phyloP scores from a whole-genome alignment of 2,797 vertebrate genomes.

The Gephyroberyx darwinii region DNA sequence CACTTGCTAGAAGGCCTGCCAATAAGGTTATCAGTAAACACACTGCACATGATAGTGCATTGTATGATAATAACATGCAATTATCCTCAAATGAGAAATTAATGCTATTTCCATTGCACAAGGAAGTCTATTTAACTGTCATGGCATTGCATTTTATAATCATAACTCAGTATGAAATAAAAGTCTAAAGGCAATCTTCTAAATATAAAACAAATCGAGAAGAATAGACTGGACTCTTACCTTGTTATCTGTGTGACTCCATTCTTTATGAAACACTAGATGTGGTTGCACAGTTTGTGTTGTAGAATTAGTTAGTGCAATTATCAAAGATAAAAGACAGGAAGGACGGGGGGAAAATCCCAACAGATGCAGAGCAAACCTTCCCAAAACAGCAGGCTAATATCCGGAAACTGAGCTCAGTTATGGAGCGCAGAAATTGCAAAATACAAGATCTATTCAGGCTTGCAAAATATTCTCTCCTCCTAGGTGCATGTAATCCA shows the following conservation, averaged over 20 bases:
- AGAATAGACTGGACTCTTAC: slow-evolving; percentile 56
- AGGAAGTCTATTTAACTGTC: not conserved
- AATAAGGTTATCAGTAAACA: not conserved
- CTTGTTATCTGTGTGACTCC: slow-evolving; percentile 75
- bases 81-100: not conserved
- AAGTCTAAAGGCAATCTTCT: not conserved
- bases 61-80: not conserved
- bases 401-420: slow-evolving; percentile 80
- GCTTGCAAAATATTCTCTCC: slow-evolving; percentile 28
- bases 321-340: slow-evolving; percentile 36
- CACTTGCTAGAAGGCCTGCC: slow-evolving; percentile 20
- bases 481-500: slow-evolving; percentile 44
- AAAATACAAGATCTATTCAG: slow-evolving; percentile 32
- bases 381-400: slow-evolving; percentile 55
- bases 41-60: slow-evolving; percentile 21
- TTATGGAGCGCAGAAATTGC: slow-evolving; percentile 54
- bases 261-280: slow-evolving; percentile 58
- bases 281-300: slow-evolving; percentile 40
- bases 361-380: slow-evolving; percentile 56
- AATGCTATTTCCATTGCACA: not conserved
- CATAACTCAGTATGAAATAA: slow-evolving; percentile 45
- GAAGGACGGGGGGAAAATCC: slow-evolving; percentile 48
- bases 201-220: slow-evolving; percentile 17
- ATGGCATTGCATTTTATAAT: not conserved
- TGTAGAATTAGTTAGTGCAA: slow-evolving; percentile 15